phyloP scores from a whole-genome alignment of 2,797 vertebrate species.

The Capromys pilorides region DNA sequence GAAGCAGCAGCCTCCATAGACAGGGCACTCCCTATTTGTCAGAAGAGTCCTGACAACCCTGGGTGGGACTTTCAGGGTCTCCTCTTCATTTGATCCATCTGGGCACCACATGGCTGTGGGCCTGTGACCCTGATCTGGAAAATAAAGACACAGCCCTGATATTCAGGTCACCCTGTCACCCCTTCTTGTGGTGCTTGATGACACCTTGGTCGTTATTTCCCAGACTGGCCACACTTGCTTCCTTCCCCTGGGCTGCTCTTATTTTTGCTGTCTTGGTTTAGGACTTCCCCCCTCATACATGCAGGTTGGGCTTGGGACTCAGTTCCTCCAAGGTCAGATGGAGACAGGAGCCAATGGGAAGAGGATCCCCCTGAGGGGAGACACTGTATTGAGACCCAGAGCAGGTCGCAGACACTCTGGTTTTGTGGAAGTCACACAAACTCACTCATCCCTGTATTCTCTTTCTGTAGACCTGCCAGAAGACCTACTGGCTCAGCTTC shows the following conservation, averaged over 20 bases:
- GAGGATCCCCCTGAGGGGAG: neutral
- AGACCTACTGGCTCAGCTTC: accelerated
- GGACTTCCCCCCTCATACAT: neutral
- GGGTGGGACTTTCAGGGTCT: neutral
- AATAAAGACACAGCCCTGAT: neutral
- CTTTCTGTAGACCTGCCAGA: accelerated
- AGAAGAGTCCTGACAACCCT: neutral
- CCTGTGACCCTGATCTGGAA: neutral
- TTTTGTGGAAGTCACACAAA: neutral
- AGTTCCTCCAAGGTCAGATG: neutral
- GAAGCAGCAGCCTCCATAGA: neutral
- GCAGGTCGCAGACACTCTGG: neutral
- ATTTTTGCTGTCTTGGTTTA: slow-evolving; percentile 2
- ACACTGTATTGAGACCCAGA: neutral
- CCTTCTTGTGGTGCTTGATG: neutral
- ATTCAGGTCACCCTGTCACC: neutral
- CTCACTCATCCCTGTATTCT: neutral
- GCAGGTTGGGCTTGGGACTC: too few relatives aligned
- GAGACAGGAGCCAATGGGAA: neutral
- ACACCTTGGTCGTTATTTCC: slow-evolving; percentile 11
- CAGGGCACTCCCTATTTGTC: neutral
- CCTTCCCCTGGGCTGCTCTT: neutral
- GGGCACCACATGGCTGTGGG: neutral
- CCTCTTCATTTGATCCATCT: neutral
- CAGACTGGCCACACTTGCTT: neutral